Evolutionary conservation across 2,113 vertebrate species (phyloP).

Genomic region (Sarotherodon lohbergeri): DNA sequence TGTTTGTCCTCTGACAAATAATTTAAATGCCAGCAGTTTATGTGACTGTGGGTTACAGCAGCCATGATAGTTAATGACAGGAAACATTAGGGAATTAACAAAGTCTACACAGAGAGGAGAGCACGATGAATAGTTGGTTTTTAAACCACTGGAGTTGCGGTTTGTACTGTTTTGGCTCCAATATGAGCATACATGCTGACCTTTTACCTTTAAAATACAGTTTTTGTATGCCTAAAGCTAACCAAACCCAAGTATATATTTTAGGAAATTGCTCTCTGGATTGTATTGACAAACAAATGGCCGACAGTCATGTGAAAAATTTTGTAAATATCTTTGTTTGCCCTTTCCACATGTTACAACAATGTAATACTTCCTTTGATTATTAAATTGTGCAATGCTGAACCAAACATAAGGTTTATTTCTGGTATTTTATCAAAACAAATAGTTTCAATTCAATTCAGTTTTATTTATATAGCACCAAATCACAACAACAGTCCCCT

Average conservation of each 20-base stretch:
- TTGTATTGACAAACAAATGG: not conserved
- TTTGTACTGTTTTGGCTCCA: not conserved
- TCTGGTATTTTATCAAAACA: not conserved
- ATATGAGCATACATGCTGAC: not conserved
- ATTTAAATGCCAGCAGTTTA: not conserved
- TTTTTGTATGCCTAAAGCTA: not conserved
- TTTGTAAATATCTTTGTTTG: not conserved
- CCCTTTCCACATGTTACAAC: not conserved
- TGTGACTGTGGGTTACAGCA: not conserved
- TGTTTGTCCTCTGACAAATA: not conserved
- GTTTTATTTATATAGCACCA: not conserved
- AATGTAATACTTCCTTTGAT: rapidly evolving
- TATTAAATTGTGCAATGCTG: not conserved
- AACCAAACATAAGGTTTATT: not conserved
- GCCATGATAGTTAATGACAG: not conserved
- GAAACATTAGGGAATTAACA: not conserved
- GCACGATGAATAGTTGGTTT: not conserved
- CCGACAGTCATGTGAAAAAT: rapidly evolving
- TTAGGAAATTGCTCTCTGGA: not conserved
- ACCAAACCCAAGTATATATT: not conserved
- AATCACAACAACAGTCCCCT: not conserved
- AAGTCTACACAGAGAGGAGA: not conserved
- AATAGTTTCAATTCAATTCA: not conserved
- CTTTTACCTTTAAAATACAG: not conserved
- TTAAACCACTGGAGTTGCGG: not conserved